phyloP scores from a whole-genome alignment of 2,888 invertebrate species.

The Mayetiola destructor region DNA sequence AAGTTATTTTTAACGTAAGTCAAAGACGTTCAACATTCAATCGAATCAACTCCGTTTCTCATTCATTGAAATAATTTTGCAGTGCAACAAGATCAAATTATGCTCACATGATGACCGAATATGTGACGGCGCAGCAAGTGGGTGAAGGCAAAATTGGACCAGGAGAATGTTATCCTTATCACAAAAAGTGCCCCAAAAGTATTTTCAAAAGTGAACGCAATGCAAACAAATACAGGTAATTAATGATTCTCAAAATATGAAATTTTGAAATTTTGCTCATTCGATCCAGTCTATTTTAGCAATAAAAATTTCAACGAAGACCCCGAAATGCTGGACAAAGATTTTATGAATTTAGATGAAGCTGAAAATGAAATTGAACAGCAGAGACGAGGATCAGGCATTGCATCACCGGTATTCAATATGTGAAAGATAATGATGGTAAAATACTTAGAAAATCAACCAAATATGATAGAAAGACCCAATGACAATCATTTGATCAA shows the following conservation, averaged over 20 bases:
- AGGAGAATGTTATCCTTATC: conserved; percentile 76
- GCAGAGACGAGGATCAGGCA: not conserved
- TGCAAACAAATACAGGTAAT: conserved; percentile 27
- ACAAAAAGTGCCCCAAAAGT: conserved; percentile 67
- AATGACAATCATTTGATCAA: too few relatives aligned
- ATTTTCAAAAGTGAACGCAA: conserved; percentile 41
- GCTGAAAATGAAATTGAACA: not conserved
- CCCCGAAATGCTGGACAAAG: not conserved
- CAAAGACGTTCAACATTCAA: not conserved
- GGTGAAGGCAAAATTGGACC: conserved; percentile 48
- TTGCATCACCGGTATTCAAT: not conserved
- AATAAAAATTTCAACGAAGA: not conserved
- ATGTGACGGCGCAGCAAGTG: conserved; percentile 64
- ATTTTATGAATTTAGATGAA: conserved; percentile 4
- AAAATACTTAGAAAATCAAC: too few relatives aligned
- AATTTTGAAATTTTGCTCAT: not conserved
- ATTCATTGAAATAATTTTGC: conserved; percentile 17
- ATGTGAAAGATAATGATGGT: not conserved
- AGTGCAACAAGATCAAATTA: conserved; percentile 75
- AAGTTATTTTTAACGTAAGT: conserved; percentile 72
- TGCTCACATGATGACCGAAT: conserved; percentile 54
- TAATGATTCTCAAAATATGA: not conserved
- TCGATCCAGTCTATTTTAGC: not conserved
- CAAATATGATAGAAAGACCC: too few relatives aligned
- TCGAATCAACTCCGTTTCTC: not conserved